Percentiles rank a stretch among this genome's conserved stretches.
These are phyloP conservation scores for Endotricha flammealis DNA, from an alignment of 2,888 invertebrate species.

Conservation along the genomic window DNA sequence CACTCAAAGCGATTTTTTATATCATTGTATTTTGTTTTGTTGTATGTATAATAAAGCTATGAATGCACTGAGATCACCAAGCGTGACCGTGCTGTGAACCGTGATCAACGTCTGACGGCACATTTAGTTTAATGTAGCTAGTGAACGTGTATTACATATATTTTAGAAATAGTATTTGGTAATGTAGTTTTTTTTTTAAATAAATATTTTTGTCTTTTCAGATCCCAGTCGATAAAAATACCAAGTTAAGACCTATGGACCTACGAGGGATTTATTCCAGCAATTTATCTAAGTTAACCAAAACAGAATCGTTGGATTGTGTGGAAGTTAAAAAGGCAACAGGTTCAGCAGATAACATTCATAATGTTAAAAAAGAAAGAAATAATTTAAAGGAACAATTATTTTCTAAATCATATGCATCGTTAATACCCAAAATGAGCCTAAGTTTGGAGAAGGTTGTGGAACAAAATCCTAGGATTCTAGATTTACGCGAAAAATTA, in stretches of 20 bases:
- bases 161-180: too few species aligned
- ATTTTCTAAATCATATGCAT: conserved; percentile 54
- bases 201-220: conserved; percentile 40
- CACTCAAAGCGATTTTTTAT: too few species aligned
- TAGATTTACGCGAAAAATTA: conserved; percentile 66
- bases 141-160: neutral
- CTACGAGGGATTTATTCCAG: conserved; percentile 53
- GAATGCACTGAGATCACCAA: conserved; percentile 48
- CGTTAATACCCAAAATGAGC: conserved; percentile 68
- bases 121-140: conserved; percentile 18
- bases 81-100: conserved; percentile 65
- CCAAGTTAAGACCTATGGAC: conserved; percentile 59
- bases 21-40: too few species aligned
- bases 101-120: conserved; percentile 42
- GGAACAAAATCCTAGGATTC: conserved; percentile 65
- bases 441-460: conserved; percentile 61
- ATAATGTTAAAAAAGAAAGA: conserved; percentile 39
- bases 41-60: conserved; percentile 7
- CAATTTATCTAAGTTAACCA: conserved; percentile 49
- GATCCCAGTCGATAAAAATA: conserved; percentile 70
- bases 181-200: too few species aligned
- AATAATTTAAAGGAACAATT: conserved; percentile 49
- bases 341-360: conserved; percentile 35
- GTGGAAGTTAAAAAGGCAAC: conserved; percentile 37
- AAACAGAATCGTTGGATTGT: conserved; percentile 35